Base-by-base conservation (phyloP, 2,888 invertebrate genomes). In the Orchesellides sinensis region DNA sequence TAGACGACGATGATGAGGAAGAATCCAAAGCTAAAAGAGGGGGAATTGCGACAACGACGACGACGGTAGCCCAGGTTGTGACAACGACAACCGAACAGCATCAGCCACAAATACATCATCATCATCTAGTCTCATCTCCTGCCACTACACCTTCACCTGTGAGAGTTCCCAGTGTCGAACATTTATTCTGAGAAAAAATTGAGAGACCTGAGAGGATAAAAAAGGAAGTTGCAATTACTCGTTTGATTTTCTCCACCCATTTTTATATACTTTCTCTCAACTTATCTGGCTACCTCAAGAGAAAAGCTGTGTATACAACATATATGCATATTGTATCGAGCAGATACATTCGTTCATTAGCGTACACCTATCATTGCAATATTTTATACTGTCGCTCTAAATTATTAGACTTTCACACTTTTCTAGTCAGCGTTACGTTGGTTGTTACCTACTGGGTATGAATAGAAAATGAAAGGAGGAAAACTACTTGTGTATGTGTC, bases 71-170 rank as follows among this genome's bases (percentile, higher is more conserved):
- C 3, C 59, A 59, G 23, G 59, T 40, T 14, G 40, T 59, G 21
- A 59, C 59, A 5, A 56, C 73, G 17, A 21, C 66, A n/a, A 8
- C 63, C 0, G 27, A 45, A 49, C 79, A 54, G 17, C 27, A 63
- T n/a, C 79, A 79, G 14, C 79, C 79, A n/a, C 79, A 79, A 63
- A 79, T 79, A 23, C 79, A 79, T 79, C 79, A 79, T 63, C 79
- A 79, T 70, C 79, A 79, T 49, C 45, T 79, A 4, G 70, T 32
- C 10, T 63, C 70, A 2, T 70, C 79, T 8, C 79, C 79, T 1
- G 79, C 70, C 12, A 70, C 79, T 2, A 79, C 79, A 27, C 79
- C 77, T 12, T 69, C 69, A 14, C 77, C 79, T 0, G 79, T 79
- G 10, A 59, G 70, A 70, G 63, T 70, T 47, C 70, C 79, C n/a